Evolutionary conservation across 1,140 invertebrate species (phyloP), one percentile per base, ranked within the genome.

Genomic region (Neodiprion fabricii): DNA sequence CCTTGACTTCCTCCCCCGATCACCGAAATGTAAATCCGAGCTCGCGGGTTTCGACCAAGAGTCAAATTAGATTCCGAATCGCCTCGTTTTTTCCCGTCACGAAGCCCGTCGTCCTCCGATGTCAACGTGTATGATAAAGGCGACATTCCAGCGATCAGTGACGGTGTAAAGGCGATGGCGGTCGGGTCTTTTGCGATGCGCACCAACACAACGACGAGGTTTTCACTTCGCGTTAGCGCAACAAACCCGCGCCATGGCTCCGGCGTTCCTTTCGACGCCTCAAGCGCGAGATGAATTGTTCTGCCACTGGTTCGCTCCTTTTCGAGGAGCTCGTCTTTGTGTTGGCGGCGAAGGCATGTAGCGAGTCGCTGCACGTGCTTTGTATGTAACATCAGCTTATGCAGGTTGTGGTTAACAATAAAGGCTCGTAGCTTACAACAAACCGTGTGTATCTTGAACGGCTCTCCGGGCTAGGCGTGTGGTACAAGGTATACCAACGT

Each of bases 271-370:
- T 61, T 61, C 53, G 53, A 61, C 7, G 53, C 53, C 11, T 61
- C n/a, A 61, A 61, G 53, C 53, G 53, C 53, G 53, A 61, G 53
- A 61, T 61, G 53, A 61, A 61, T 61, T 61, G 53, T 61, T 61
- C 53, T 61, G 53, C 53, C 53, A 17, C 11, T 61, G 53, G 53
- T 5, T 61, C 28, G 28, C n/a, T 61, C 53, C 53, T 61, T 61
- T 61, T 61, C 53, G 53, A 61, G 53, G 17, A 21, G 5, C 53
- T 0, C 53, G 53, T 61, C 53, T 61, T 61, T 61, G 53, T 61
- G 53, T 17, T 61, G 53, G 28, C 28, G n/a, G 53, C 53, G 11
- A 61, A 17, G 11, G 53, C 11, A 61, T 61, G 5, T 61, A 61
- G 53, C 53, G 53, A 17, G 2, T 40, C 53, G 53, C n/a, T 61